Conservation (phyloP, 2,113 vertebrate genomes). For the Mesocricetus auratus region DNA sequence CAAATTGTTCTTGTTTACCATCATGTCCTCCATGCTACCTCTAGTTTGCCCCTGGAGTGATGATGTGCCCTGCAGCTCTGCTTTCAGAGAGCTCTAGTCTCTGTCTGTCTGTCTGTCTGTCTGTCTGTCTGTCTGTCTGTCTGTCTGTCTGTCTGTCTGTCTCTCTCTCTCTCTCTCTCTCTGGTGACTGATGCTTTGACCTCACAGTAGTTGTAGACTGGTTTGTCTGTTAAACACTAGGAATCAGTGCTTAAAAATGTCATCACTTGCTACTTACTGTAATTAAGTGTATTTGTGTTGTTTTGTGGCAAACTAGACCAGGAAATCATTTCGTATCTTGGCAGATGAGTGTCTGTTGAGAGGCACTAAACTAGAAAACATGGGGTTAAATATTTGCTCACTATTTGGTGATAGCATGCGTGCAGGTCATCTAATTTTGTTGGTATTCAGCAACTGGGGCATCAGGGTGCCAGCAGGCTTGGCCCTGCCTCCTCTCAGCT, state of each 20-base stretch:
- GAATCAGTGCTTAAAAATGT: background rate
- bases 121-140: fast-evolving
- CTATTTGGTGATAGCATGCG: background rate
- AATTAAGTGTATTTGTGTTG: background rate
- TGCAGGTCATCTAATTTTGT: background rate
- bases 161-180: too few relatives aligned
- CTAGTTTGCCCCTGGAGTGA: background rate
- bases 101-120: background rate
- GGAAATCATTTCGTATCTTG: background rate
- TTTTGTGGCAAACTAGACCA: background rate
- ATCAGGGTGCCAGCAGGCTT: background rate
- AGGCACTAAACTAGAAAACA: background rate
- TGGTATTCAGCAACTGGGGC: background rate
- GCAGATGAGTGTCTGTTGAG: slow-evolving; percentile 20
- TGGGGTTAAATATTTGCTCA: background rate
- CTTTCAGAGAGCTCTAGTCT: background rate
- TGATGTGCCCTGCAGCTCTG: background rate
- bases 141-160: too few relatives aligned
- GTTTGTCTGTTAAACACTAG: slow-evolving; percentile 7
- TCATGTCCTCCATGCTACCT: background rate
- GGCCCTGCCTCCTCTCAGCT: background rate
- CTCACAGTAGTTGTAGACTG: background rate
- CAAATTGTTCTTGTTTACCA: background rate
- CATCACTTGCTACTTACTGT: background rate
- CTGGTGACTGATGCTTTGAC: background rate